Percentiles rank a stretch among this genome's conserved stretches.
Conservation (phyloP, 2,797 vertebrate species). For the Parambassis ranga region DNA sequence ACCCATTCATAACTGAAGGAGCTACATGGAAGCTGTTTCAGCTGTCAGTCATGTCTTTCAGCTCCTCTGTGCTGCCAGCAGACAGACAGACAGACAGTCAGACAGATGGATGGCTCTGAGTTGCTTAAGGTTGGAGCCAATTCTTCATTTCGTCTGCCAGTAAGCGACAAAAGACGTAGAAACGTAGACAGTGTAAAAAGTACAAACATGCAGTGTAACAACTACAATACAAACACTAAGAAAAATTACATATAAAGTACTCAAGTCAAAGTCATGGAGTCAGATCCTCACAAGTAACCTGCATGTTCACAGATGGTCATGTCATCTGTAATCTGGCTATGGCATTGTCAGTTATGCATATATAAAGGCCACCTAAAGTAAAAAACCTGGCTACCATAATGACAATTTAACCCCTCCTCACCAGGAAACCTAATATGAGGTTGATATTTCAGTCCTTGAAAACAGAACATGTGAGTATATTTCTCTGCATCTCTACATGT, state of each 20-base stretch:
- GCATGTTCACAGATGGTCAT: too few species aligned
- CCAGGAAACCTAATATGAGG: too few species aligned
- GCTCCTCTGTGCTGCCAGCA: not conserved
- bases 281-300: too few species aligned
- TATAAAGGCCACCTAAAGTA: too few species aligned
- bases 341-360: too few species aligned
- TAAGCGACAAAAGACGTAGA: not conserved
- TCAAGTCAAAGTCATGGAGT: not conserved
- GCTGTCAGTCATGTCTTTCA: not conserved
- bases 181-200: not conserved
- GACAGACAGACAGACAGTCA: not conserved
- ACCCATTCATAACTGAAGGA: not conserved
- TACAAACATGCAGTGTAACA: not conserved
- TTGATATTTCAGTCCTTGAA: too few species aligned
- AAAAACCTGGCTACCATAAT: too few species aligned
- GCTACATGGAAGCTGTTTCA: not conserved
- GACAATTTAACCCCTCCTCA: too few species aligned
- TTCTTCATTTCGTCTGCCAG: too few species aligned
- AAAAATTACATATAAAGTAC: not conserved
- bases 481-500: too few species aligned
- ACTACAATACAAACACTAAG: not conserved
- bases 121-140: not conserved
- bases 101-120: not conserved
- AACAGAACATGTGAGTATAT: too few species aligned
- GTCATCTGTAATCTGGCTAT: too few species aligned